phyloP scores from a whole-genome alignment of 2,888 invertebrate genomes.

The Notocelia uddmanniana region DNA sequence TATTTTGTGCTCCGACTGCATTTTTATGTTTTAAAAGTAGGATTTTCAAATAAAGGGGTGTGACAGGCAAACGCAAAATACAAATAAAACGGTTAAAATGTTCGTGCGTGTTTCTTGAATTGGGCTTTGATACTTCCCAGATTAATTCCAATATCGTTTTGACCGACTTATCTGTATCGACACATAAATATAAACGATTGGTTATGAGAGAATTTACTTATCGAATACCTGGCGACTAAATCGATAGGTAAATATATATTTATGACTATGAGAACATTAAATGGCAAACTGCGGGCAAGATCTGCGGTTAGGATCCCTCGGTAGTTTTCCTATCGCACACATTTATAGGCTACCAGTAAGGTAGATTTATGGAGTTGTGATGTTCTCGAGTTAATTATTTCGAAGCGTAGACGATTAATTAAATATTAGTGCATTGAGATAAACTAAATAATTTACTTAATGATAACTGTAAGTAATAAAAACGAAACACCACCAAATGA shows the following conservation, averaged over 20 bases:
- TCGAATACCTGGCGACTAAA: conserved; percentile 24
- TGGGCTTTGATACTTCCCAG: conserved; percentile 16
- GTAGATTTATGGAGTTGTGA: conserved; percentile 17
- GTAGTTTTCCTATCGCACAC: neutral
- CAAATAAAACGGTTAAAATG: conserved; percentile 32
- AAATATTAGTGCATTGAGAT: conserved; percentile 37
- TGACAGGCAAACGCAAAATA: conserved; percentile 15
- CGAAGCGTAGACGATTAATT: conserved; percentile 8
- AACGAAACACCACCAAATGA: conserved; percentile 76
- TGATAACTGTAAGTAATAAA: conserved; percentile 54
- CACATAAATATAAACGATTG: conserved; percentile 32
- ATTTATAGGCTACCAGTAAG: conserved; percentile 8
- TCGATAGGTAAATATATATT: conserved; percentile 7
- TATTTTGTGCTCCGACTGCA: conserved; percentile 46
- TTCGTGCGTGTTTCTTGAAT: conserved; percentile 23
- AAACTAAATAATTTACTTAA: conserved; percentile 51
- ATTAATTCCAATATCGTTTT: conserved; percentile 26
- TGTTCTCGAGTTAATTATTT: conserved; percentile 18
- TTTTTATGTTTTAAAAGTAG: conserved; percentile 22
- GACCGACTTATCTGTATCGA: conserved; percentile 13
- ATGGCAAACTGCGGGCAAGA: conserved; percentile 3
- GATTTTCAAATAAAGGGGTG: conserved; percentile 24
- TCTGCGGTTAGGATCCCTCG: neutral
- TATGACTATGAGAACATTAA: conserved; percentile 16
- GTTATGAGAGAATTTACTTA: conserved; percentile 6